Evolutionary conservation across 2,888 invertebrate genomes (phyloP).

Genomic region (Ethmia dodecea): DNA sequence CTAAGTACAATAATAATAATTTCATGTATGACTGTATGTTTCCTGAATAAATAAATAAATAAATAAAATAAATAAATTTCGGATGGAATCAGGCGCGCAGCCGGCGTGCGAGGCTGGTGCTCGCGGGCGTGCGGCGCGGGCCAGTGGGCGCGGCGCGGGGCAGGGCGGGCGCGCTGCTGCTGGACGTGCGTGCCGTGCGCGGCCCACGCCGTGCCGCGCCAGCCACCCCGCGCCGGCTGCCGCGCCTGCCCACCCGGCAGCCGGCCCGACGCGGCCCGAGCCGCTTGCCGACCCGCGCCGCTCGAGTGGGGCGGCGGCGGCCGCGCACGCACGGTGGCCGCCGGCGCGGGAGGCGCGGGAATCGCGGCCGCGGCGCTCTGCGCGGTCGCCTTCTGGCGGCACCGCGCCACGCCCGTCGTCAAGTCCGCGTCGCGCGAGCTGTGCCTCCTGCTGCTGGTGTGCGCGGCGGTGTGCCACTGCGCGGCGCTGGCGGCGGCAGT

Average conservation of each 20-base stretch:
- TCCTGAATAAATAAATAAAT: no score
- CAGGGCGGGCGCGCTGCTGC: constrained; percentile 80
- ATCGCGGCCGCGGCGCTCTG: constrained; percentile 79
- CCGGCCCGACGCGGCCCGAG: constrained; percentile 80
- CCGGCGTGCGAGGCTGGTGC: constrained; percentile 55
- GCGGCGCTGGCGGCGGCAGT: constrained; percentile 81
- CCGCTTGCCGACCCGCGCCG: constrained; percentile 80
- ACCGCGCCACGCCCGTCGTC: constrained; percentile 82
- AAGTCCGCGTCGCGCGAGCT: constrained; percentile 80
- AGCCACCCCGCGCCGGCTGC: constrained; percentile 72
- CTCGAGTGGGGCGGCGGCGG: constrained; percentile 77
- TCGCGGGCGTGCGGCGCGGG: constrained; percentile 40
- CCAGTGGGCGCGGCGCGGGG: constrained; percentile 72
- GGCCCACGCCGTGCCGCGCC: constrained; percentile 63
- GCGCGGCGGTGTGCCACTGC: constrained; percentile 43
- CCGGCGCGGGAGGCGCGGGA: constrained; percentile 79
- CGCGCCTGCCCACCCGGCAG: constrained; percentile 76
- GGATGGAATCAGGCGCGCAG: no score
- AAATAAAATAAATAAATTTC: not conserved
- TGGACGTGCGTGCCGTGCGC: constrained; percentile 86
- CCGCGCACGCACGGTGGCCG: constrained; percentile 33
- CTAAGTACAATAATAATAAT: no score
- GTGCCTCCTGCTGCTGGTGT: constrained; percentile 76
- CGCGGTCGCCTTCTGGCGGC: constrained; percentile 73
- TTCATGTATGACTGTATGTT: no score